Percentiles rank a stretch among this genome's conserved stretches.
Evolutionary conservation across 1,140 invertebrate species (phyloP).

Genomic region (Drosophila ficusphila): DNA sequence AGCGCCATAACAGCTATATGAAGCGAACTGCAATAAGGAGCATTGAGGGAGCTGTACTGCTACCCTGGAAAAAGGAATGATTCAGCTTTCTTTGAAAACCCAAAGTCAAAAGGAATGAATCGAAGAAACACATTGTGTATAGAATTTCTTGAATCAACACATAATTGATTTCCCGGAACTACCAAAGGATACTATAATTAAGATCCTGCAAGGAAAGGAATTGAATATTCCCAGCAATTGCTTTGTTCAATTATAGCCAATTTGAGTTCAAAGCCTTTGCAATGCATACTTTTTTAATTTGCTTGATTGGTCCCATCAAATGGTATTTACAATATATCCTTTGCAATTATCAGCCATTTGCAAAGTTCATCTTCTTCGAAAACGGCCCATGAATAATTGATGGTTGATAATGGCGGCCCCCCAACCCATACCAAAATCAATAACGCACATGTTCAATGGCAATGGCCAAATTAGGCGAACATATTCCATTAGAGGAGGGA

Average conservation of each 20-base stretch:
- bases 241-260: background rate
- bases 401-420: background rate
- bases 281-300: background rate
- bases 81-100: background rate
- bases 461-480: conserved; percentile 14
- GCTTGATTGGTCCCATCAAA: conserved; percentile 21
- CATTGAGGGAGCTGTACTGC: conserved; percentile 14
- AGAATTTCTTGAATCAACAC: too few species aligned
- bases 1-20: conserved; percentile 55
- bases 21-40: conserved; percentile 24
- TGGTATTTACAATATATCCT: background rate
- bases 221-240: background rate
- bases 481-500: conserved; percentile 2
- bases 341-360: conserved; percentile 13
- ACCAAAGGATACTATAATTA: too few species aligned
- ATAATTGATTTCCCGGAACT: too few species aligned
- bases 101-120: too few species aligned
- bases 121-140: too few species aligned
- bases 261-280: background rate
- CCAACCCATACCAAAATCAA: conserved; percentile 10
- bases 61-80: conserved; percentile 22
- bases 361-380: background rate
- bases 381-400: conserved; percentile 2
- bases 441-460: conserved; percentile 27
- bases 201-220: background rate